Evolutionary conservation across 2,113 vertebrate genomes (phyloP).

Genomic region (Albula goreensis): DNA sequence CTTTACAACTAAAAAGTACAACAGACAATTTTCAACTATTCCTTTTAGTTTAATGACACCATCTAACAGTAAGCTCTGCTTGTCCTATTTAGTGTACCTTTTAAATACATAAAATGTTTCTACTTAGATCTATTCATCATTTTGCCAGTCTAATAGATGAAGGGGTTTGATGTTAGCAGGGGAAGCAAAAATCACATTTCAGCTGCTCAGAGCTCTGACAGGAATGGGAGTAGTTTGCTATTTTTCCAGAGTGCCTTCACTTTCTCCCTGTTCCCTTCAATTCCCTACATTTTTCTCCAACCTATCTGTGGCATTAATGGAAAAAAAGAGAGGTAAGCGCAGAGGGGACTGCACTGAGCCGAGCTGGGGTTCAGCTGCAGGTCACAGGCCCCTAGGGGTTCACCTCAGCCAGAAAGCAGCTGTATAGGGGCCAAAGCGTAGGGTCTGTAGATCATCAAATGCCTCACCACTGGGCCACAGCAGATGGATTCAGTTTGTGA

Average conservation of each 20-base stretch:
- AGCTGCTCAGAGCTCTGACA: background rate
- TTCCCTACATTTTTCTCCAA: background rate
- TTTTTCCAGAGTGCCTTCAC: background rate
- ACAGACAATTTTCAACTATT: no score
- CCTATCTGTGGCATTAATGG: constrained; percentile 34
- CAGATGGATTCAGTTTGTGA: no score
- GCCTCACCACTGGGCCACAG: no score
- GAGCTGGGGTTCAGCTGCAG: constrained; percentile 60
- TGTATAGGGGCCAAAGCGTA: constrained; percentile 43
- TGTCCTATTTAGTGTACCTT: no score
- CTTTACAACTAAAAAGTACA: background rate
- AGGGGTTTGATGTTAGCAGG: no score
- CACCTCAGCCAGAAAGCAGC: constrained; percentile 39
- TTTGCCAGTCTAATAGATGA: no score
- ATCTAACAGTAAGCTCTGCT: no score
- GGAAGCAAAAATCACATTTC: no score
- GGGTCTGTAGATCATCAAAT: no score
- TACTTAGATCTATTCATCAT: no score
- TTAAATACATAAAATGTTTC: no score
- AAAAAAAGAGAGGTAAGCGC: constrained; percentile 20
- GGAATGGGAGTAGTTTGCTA: background rate
- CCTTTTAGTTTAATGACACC: no score
- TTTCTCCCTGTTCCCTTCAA: background rate
- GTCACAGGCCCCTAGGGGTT: constrained; percentile 54
- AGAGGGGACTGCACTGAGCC: constrained; percentile 43